Evolutionary conservation across 2,797 vertebrate genomes (phyloP), one percentile per base, ranked within the genome.

Genomic region (Centroberyx gerrardi): DNA sequence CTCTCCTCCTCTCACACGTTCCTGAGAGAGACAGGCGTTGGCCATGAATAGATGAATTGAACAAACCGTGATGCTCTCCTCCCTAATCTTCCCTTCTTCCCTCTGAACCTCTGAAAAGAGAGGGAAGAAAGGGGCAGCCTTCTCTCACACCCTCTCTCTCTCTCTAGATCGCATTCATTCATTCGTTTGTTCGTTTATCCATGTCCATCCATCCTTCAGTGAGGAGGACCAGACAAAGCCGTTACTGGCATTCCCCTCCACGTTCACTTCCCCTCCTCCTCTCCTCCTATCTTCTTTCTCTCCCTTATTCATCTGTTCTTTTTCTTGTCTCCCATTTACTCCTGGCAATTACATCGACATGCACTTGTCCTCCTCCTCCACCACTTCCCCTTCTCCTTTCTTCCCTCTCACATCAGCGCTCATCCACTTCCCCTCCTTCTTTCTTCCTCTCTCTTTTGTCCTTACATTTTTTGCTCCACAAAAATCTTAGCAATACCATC

Each of bases 241-340:
- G 31, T 83, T 92, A 92, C 92, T 90, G 80, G 78, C 91, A 90
- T 93, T 93, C 88, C 90, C 87, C 83, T 89, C 89, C 90, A 93
- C 85, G 81, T 85, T 83, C 80, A 84, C 74, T 63, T 86, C 90
- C 89, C 87, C 90, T 86, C 87, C 88, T 88, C 88, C 82, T 77
- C 78, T 74, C 69, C 86, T 86, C 83, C 80, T 58, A 69, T 87
- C 84, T 87, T 74, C 81, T 83, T 86, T 86, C 81, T 59, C 42
- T 81, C 68, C 69, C 48, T 77, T 73, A 87, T 88, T 88, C 89
- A 88, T 84, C 68, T 82, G 68, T 87, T 88, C 74, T 90, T 86
- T 88, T 86, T 71, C 69, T 87, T 76, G 76, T 82, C 84, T 87
- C 71, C 76, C 76, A 86, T 92, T 90, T 92, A 86, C 65, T 82